Evolutionary conservation across 2,797 vertebrate species (phyloP).

Genomic region (Hydrophis major): DNA sequence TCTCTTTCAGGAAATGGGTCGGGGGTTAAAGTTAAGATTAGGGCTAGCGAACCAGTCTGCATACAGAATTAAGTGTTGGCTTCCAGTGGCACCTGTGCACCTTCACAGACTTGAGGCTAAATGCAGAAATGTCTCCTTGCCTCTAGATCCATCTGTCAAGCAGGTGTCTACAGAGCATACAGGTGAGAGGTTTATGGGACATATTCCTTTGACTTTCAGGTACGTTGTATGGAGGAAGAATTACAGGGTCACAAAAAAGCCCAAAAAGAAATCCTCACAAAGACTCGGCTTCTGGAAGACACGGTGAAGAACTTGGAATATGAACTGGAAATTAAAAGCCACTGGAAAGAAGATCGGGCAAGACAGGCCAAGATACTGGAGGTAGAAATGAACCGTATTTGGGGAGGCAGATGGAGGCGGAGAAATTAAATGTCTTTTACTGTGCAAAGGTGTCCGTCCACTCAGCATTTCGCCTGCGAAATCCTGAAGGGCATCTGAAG

Average conservation of each 20-base stretch:
- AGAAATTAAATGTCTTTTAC: too few relatives aligned
- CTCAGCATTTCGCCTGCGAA: neutral
- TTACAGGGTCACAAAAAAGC: slow-evolving; percentile 80
- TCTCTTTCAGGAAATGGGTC: neutral
- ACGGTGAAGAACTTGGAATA: slow-evolving; percentile 83
- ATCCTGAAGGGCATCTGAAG: too few relatives aligned
- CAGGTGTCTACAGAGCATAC: neutral
- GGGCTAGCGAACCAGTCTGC: neutral
- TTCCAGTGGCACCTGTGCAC: neutral
- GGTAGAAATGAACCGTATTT: slow-evolving; percentile 68
- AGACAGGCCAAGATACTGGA: slow-evolving; percentile 87
- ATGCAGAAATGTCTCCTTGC: neutral
- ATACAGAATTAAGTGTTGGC: neutral
- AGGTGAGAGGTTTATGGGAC: neutral
- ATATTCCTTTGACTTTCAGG: slow-evolving; percentile 65
- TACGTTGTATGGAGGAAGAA: slow-evolving; percentile 81
- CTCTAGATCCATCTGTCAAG: neutral
- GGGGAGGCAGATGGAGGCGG: neutral
- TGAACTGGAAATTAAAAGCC: slow-evolving; percentile 78
- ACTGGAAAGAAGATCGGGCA: slow-evolving; percentile 81
- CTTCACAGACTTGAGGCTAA: neutral
- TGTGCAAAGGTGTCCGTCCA: neutral
- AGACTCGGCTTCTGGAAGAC: slow-evolving; percentile 79
- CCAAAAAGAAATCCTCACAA: slow-evolving; percentile 81
- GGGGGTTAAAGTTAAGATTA: neutral